Conservation (phyloP, 2,113 vertebrate species). For the Ceratotherium simum region DNA sequence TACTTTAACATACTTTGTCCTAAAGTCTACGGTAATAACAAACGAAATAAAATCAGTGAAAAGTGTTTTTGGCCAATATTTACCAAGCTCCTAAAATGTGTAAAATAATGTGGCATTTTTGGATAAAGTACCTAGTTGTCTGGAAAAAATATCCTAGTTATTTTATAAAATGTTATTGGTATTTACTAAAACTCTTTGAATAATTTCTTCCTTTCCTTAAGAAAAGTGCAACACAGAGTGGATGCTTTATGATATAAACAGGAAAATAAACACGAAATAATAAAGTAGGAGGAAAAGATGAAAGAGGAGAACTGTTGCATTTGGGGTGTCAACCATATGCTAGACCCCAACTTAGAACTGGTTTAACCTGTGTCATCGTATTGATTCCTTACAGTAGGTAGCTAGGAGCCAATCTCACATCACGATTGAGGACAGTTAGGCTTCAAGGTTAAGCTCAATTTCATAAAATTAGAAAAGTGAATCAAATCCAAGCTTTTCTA, state of each 20-base stretch:
- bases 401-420: not conserved
- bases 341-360: not conserved
- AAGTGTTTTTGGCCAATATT: not conserved
- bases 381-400: not conserved
- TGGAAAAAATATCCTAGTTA: not conserved
- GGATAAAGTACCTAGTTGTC: not conserved
- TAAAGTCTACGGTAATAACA: constrained; percentile 11
- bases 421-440: not conserved
- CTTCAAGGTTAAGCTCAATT: not conserved
- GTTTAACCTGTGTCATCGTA: not conserved
- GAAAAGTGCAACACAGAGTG: not conserved
- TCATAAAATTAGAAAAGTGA: not conserved
- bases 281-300: not conserved
- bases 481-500: constrained; percentile 3
- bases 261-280: constrained; percentile 51
- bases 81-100: not conserved
- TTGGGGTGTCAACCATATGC: not conserved
- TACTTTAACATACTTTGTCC: not conserved
- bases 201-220: not conserved
- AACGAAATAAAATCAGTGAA: constrained; percentile 31
- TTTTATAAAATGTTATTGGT: not conserved
- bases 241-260: not conserved
- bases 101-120: not conserved
- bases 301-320: not conserved
- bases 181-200: not conserved